Conservation (phyloP, 2,113 vertebrate genomes). For the Acanthisitta chloris region DNA sequence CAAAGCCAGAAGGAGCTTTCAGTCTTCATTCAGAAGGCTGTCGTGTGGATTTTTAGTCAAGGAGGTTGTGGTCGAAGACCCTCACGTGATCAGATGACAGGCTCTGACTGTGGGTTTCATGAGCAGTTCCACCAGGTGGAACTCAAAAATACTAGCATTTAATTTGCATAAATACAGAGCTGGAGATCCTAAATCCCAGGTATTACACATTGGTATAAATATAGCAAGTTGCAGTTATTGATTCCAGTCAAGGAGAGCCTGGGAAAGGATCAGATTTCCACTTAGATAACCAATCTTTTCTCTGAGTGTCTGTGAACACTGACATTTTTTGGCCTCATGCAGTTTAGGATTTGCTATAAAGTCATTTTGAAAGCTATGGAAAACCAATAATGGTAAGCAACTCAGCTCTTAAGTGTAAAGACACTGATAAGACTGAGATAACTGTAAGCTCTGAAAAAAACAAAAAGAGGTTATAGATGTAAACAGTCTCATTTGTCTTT, state of each 20-base stretch:
- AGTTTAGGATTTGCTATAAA: slow-evolving; percentile 55
- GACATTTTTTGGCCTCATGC: slow-evolving; percentile 60
- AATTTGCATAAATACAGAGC: slow-evolving; percentile 27
- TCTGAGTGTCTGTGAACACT: slow-evolving; percentile 13
- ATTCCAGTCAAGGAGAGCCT: slow-evolving; percentile 64
- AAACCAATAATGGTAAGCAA: slow-evolving; percentile 63
- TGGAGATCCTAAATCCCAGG: slow-evolving; percentile 46
- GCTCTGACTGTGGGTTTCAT: neutral
- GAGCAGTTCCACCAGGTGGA: slow-evolving; percentile 13
- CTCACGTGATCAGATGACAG: neutral
- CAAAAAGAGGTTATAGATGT: slow-evolving; percentile 3
- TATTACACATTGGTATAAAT: slow-evolving; percentile 46
- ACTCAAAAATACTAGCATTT: slow-evolving; percentile 27
- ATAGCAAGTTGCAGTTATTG: slow-evolving; percentile 41
- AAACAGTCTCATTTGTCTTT: slow-evolving; percentile 33
- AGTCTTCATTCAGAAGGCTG: slow-evolving; percentile 20
- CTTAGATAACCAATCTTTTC: slow-evolving; percentile 57
- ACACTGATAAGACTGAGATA: slow-evolving; percentile 57
- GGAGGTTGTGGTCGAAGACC: slow-evolving; percentile 28
- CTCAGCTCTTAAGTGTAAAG: slow-evolving; percentile 54
- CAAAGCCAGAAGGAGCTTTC: neutral
- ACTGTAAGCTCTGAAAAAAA: slow-evolving; percentile 19
- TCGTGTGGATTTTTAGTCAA: neutral
- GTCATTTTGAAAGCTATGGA: slow-evolving; percentile 54
- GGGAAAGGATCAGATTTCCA: slow-evolving; percentile 69